Base-by-base conservation (phyloP, 2,888 invertebrate genomes). In the Dryobota labecula region DNA sequence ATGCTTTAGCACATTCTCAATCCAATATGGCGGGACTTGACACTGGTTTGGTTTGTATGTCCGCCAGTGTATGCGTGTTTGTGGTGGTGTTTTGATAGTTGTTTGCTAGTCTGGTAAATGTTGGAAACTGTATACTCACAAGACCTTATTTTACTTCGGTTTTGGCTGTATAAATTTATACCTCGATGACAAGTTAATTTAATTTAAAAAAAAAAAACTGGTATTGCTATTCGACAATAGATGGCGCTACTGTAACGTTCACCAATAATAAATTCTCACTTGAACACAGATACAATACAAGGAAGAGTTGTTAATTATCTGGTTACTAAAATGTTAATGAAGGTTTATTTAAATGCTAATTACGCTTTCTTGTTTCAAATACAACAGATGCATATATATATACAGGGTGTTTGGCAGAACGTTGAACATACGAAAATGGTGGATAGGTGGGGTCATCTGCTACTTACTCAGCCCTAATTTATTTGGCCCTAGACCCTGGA, bases 1-100 rank as follows among this genome's bases (percentile, higher is more conserved):
- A 88, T 88, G 88, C 86, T 73, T 73, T 74, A 62, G 78, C 78
- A 86, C 87, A 90, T 87, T 85, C 84, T 85, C 86, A 89, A 86
- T 86, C 85, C 87, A 83, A 86, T 74, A 87, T 88, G 89, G 87
- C 82, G 78, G 74, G 41, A 53, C 57, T 72, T 69, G 65, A 61
- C 68, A 67, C 66, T 66, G 61, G 63, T 57, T 67, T 57, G 33
- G 43, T 76, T 51, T 57, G 47, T 73, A 38, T 73, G 60, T 64
- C 58, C 64, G 62, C 56, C 51, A 68, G 70, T 57, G 49, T 15
- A 62, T 24, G 33, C 36, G 11, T 54, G 51, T 47, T 53, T 27
- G 24, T 47, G 18, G 38, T 54, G 33, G 30, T n/a, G 11, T 57
- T 58, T 58, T 53, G n/a, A 27, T 41, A 36, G 24, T 56, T 70